Evolutionary conservation across 2,113 vertebrate species (phyloP).

Genomic region (Cebidichthys violaceus): DNA sequence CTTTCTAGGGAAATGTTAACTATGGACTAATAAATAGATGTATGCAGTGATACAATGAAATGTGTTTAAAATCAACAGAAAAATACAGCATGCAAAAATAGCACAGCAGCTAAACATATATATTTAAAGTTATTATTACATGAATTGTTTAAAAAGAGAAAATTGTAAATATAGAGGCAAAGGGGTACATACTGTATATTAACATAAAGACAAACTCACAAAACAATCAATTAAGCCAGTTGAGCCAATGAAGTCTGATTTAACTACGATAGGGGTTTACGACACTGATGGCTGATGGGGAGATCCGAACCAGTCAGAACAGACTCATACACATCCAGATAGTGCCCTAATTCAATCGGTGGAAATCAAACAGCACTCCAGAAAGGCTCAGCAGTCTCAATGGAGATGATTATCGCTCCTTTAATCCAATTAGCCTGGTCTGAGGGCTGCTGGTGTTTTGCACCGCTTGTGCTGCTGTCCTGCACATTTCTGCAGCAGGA

Average conservation of each 20-base stretch:
- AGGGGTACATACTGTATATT: background rate
- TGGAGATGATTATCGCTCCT: slow-evolving; percentile 79
- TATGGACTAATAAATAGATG: background rate
- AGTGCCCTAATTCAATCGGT: slow-evolving; percentile 76
- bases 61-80: background rate
- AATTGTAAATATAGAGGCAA: background rate
- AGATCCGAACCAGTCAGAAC: slow-evolving; percentile 62
- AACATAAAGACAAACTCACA: slow-evolving; percentile 1
- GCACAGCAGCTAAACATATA: background rate
- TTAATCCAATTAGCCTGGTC: slow-evolving; percentile 79
- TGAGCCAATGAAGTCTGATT: slow-evolving; percentile 38
- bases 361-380: slow-evolving; percentile 72
- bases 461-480: slow-evolving; percentile 44
- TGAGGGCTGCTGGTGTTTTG: slow-evolving; percentile 60
- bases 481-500: slow-evolving; percentile 48
- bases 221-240: slow-evolving; percentile 34
- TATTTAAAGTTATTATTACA: background rate
- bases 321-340: slow-evolving; percentile 68
- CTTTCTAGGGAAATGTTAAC: slow-evolving; percentile 14
- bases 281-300: slow-evolving; percentile 41
- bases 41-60: background rate
- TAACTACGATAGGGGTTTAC: slow-evolving; percentile 40
- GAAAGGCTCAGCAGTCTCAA: slow-evolving; percentile 70
- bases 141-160: background rate
- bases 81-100: background rate